These are phyloP conservation scores for Meiosimyza platycephala DNA, from an alignment of 2,888 invertebrate species.

Conservation along the genomic window DNA sequence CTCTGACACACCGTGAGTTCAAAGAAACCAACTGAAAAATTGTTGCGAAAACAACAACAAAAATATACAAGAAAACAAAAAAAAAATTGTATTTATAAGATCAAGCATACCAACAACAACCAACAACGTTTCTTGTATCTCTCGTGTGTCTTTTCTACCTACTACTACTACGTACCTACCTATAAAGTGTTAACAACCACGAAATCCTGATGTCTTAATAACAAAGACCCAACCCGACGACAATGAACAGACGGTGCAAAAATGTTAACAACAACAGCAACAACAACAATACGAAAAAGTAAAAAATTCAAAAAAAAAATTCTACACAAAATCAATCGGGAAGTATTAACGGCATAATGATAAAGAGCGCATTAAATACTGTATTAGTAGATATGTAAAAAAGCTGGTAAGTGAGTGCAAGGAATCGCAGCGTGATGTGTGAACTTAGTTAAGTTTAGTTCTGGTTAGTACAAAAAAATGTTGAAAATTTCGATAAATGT, in stretches of 20 bases:
- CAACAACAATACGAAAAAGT: background rate
- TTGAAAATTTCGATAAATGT: too few species aligned
- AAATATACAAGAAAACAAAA: slow-evolving; percentile 9
- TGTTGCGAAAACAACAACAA: slow-evolving; percentile 36
- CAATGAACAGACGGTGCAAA: slow-evolving; percentile 13
- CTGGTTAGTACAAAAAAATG: too few species aligned
- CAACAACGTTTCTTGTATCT: background rate
- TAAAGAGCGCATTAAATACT: too few species aligned
- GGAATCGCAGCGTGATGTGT: too few species aligned
- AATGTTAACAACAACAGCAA: slow-evolving; percentile 11
- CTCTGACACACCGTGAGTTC: slow-evolving; percentile 32
- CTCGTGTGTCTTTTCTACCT: background rate
- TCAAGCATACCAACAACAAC: background rate
- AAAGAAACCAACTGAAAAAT: slow-evolving; percentile 35
- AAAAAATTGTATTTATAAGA: slow-evolving; percentile 1
- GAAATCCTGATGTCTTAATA: slow-evolving; percentile 55
- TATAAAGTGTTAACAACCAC: slow-evolving; percentile 61
- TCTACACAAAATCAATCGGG: too few species aligned
- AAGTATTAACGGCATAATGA: too few species aligned
- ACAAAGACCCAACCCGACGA: slow-evolving; percentile 48
- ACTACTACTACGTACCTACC: slow-evolving; percentile 19
- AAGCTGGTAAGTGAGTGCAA: too few species aligned
- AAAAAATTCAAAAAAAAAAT: too few species aligned
- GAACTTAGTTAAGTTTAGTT: too few species aligned
- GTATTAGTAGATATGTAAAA: too few species aligned